Evolutionary conservation across 2,797 vertebrate species (phyloP).

Genomic region (Labeo calbasu): DNA sequence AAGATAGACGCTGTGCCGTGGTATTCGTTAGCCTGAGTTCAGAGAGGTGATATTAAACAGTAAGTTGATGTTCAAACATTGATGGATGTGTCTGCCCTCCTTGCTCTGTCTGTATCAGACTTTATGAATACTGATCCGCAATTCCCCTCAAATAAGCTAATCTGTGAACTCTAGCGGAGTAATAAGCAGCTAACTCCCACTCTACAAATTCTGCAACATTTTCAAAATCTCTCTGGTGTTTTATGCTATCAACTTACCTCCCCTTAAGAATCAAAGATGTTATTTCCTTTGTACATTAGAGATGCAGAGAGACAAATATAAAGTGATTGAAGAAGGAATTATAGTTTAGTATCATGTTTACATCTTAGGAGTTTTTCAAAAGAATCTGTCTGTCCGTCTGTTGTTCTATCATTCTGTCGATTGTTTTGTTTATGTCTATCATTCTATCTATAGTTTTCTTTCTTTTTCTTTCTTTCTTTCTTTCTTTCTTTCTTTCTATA

Average conservation of each 20-base stretch:
- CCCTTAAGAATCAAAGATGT: conserved; percentile 21
- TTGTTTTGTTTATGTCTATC: no score
- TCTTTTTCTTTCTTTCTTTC: neutral
- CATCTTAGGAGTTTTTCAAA: no score
- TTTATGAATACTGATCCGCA: conserved; percentile 30
- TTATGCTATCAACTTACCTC: conserved; percentile 10
- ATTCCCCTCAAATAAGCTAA: conserved; percentile 42
- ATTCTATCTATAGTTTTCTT: no score
- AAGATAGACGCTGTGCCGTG: conserved; percentile 8
- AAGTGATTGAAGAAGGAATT: conserved; percentile 9
- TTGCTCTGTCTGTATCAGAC: conserved; percentile 35
- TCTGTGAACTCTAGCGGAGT: conserved; percentile 41
- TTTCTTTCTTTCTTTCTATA: neutral
- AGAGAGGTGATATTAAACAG: conserved; percentile 34
- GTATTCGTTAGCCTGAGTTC: conserved; percentile 17
- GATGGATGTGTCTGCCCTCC: conserved; percentile 21
- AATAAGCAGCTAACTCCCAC: conserved; percentile 37
- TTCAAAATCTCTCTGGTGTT: conserved; percentile 31
- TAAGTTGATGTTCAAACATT: conserved; percentile 36
- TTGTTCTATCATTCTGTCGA: no score
- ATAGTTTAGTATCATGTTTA: neutral
- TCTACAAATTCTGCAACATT: conserved; percentile 27
- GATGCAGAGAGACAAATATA: neutral
- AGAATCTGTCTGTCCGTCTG: no score
- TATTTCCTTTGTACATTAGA: conserved; percentile 23